phyloP scores from a whole-genome alignment of 2,113 vertebrate species.

The Cettia cetti region DNA sequence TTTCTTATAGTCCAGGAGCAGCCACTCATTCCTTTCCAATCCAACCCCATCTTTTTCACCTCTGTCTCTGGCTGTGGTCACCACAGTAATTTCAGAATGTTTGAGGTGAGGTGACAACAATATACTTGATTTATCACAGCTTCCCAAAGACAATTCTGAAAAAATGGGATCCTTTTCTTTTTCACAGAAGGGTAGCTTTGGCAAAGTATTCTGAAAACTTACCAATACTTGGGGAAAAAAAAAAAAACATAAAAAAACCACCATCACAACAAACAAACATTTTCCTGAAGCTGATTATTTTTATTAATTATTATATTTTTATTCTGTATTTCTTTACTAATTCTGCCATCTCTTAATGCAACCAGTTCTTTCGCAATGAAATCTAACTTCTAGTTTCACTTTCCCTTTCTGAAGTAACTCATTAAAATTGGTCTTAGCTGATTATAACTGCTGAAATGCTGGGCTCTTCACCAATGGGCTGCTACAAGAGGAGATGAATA shows the following conservation, averaged over 20 bases:
- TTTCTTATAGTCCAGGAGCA: not conserved
- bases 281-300: not conserved
- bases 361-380: not conserved
- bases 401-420: not conserved
- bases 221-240: too few species aligned
- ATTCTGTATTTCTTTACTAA: not conserved
- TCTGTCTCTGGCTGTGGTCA: not conserved
- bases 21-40: not conserved
- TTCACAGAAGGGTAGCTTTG: not conserved
- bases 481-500: not conserved
- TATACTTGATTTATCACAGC: not conserved
- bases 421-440: not conserved
- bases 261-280: not conserved
- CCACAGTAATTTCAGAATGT: not conserved
- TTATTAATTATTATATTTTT: not conserved
- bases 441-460: not conserved
- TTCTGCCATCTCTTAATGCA: not conserved
- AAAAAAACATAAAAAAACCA: not conserved
- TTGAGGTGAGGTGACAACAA: not conserved
- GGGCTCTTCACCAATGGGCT: not conserved
- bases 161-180: not conserved
- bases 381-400: not conserved
- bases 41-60: not conserved
- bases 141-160: not conserved
- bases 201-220: not conserved